phyloP scores from a whole-genome alignment of 2,113 vertebrate species.

The Saguinus imperator region DNA sequence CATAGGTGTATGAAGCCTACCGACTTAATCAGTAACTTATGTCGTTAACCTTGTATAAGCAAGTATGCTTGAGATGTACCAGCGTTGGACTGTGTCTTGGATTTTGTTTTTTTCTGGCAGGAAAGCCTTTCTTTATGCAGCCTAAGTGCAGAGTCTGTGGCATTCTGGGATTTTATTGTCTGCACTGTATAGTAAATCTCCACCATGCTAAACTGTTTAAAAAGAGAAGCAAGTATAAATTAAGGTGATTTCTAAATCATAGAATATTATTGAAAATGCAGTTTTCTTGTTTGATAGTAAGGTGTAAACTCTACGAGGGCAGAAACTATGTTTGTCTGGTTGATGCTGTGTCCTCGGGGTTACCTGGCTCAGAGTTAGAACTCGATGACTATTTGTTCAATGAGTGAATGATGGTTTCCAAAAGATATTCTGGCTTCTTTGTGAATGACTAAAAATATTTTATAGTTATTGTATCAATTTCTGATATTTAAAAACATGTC shows the following conservation, averaged over 20 bases:
- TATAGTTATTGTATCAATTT: background rate
- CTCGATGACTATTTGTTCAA: background rate
- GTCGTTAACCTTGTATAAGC: constrained; percentile 75
- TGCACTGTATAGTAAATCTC: background rate
- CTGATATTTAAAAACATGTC: background rate
- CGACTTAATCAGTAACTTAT: constrained; percentile 82
- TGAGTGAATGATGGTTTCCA: background rate
- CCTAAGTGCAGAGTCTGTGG: background rate
- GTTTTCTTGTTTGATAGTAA: background rate
- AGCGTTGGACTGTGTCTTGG: constrained; percentile 38
- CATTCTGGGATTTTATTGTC: background rate
- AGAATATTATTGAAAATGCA: background rate
- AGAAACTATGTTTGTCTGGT: background rate
- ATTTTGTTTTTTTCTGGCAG: background rate
- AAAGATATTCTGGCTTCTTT: background rate
- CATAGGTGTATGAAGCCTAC: constrained; percentile 81
- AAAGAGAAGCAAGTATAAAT: background rate
- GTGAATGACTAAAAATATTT: background rate
- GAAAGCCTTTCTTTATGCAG: constrained; percentile 36
- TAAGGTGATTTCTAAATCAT: background rate
- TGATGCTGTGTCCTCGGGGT: background rate
- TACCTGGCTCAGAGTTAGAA: background rate
- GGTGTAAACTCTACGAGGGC: background rate
- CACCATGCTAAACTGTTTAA: background rate
- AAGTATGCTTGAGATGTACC: constrained; percentile 76